phyloP scores from a whole-genome alignment of 2,888 invertebrate genomes.

The Tetanocera ferruginea region DNA sequence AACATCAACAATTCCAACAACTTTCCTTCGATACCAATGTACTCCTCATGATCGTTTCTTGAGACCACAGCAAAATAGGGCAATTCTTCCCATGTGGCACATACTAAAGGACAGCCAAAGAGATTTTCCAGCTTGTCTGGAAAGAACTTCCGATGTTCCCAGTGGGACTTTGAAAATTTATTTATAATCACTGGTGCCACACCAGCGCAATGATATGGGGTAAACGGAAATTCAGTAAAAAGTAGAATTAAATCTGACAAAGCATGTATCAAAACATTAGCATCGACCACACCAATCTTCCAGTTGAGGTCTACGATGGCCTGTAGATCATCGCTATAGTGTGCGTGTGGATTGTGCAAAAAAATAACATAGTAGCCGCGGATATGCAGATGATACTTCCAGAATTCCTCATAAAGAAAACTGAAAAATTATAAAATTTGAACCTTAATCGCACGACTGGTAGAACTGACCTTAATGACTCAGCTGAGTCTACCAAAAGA shows the following conservation, averaged over 20 bases:
- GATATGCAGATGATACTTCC: constrained; percentile 46
- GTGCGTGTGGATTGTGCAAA: constrained; percentile 46
- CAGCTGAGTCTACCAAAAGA: constrained; percentile 51
- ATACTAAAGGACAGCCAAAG: constrained; percentile 56
- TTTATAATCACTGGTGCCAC: constrained; percentile 50
- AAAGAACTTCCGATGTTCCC: constrained; percentile 50
- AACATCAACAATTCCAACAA: constrained; percentile 50
- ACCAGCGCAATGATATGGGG: constrained; percentile 47
- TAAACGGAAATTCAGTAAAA: constrained; percentile 51
- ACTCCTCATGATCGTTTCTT: not conserved
- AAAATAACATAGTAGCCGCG: constrained; percentile 51
- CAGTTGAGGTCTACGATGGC: constrained; percentile 47
- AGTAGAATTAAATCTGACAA: constrained; percentile 48
- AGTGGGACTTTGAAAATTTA: constrained; percentile 45
- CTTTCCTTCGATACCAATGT: constrained; percentile 52
- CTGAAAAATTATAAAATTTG: constrained; percentile 28
- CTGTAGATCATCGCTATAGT: constrained; percentile 50
- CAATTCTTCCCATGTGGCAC: constrained; percentile 53
- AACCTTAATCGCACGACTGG: not conserved
- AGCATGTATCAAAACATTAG: constrained; percentile 51
- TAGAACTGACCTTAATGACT: constrained; percentile 41
- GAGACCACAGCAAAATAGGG: constrained; percentile 50
- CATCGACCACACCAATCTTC: constrained; percentile 48
- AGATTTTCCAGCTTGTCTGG: constrained; percentile 53
- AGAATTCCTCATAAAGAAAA: constrained; percentile 43